phyloP scores from a whole-genome alignment of 1,140 invertebrate species.

The Cylas formicarius region DNA sequence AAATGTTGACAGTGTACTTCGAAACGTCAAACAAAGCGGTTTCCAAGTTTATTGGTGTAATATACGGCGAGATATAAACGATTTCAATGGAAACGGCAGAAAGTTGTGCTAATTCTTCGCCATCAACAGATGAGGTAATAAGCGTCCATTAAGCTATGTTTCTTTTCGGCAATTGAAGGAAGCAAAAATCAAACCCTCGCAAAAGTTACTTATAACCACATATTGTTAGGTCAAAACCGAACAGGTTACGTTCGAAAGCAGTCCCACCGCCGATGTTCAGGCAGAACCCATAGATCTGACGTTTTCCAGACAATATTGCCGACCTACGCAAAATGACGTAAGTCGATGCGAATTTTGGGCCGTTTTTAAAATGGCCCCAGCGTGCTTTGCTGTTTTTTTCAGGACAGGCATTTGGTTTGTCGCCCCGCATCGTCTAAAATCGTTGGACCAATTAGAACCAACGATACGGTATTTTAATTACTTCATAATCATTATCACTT shows the following conservation, averaged over 20 bases:
- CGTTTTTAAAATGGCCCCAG: background rate
- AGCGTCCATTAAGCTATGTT: background rate
- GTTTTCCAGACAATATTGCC: background rate
- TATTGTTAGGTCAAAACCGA: background rate
- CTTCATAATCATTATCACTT: constrained; percentile 1
- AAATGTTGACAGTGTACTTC: no score
- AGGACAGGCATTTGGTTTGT: no score
- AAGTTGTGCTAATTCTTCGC: constrained; percentile 6
- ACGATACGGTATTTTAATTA: background rate
- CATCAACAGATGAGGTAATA: constrained; percentile 18
- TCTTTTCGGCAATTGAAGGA: background rate
- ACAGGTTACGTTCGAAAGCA: background rate
- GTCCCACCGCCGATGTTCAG: background rate
- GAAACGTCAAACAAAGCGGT: constrained; percentile 5
- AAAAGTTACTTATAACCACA: background rate
- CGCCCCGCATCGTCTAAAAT: no score
- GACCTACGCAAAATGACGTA: background rate
- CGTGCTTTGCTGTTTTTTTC: no score
- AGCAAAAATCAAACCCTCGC: background rate
- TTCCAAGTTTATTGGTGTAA: constrained; percentile 11
- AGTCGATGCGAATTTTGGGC: background rate
- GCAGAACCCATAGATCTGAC: constrained; percentile 21
- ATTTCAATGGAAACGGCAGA: constrained; percentile 21
- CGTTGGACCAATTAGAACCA: background rate
- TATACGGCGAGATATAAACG: background rate